These are phyloP conservation scores for Diadromus collaris DNA, from an alignment of 2,888 invertebrate genomes.

Conservation along the genomic window DNA sequence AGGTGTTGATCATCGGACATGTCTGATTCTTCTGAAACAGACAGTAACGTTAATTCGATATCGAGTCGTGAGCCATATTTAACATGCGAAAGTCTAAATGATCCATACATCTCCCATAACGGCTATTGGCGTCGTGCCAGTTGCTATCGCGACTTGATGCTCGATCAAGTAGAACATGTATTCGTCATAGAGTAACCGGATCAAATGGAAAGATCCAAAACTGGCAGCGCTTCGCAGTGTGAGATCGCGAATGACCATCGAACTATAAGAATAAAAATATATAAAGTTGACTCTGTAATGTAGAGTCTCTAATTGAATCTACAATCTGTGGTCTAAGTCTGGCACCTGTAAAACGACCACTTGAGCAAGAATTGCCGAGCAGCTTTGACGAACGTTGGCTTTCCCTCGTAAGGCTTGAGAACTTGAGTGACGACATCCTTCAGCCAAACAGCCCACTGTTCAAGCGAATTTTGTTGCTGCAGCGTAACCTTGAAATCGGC, in stretches of 20 bases:
- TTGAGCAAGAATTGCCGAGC: conserved; percentile 97
- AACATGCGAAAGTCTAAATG: neutral
- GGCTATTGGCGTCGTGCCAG: conserved; percentile 95
- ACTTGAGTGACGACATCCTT: conserved; percentile 96
- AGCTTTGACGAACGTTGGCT: conserved; percentile 90
- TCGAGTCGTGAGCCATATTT: neutral
- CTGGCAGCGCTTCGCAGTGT: conserved; percentile 98
- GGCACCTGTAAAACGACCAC: conserved; percentile 98
- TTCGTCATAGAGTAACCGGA: conserved; percentile 98
- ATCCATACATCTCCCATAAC: conserved; percentile 89
- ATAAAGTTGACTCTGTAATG: neutral
- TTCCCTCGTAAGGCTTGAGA: conserved; percentile 93
- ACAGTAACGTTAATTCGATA: neutral
- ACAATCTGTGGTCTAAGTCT: neutral
- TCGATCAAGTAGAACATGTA: conserved; percentile 99
- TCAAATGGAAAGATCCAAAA: conserved; percentile 99
- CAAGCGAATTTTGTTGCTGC: conserved; percentile 95
- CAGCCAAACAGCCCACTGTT: conserved; percentile 99
- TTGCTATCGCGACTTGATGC: conserved; percentile 96
- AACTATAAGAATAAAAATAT: conserved; percentile 82
- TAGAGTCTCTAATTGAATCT: neutral
- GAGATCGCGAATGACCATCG: conserved; percentile 98
- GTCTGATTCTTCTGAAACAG: conserved; percentile 74
- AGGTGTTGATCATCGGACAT: conserved; percentile 75
- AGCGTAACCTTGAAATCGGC: conserved; percentile 96